Evolutionary conservation across 92 coral and sea anemone genomes (phyloP).

Genomic region (Anthopleura xanthogrammica): DNA sequence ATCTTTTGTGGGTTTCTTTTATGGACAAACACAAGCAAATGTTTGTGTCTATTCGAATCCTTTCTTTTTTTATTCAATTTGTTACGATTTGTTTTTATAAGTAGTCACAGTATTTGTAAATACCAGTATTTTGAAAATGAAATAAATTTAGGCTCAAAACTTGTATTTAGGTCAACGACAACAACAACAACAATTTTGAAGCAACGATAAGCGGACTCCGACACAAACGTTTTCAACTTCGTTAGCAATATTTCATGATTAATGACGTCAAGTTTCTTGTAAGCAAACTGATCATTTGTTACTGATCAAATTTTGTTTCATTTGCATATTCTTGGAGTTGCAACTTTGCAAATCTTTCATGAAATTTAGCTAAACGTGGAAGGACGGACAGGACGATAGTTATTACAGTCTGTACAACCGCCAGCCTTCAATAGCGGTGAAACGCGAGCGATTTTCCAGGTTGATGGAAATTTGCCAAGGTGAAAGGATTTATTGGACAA

Average conservation of each 20-base stretch:
- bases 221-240: no score
- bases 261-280: no score
- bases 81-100: neutral
- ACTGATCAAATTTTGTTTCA: neutral
- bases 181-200: no score
- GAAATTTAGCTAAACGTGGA: neutral
- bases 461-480: neutral
- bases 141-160: conserved; percentile 15
- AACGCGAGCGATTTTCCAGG: neutral
- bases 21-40: neutral
- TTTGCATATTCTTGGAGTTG: neutral
- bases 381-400: neutral
- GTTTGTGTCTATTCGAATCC: neutral
- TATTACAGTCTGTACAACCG: neutral
- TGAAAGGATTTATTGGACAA: neutral
- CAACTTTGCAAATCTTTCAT: neutral
- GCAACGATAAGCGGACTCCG: no score
- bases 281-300: no score
- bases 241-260: no score
- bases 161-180: no score
- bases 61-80: neutral
- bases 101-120: conserved; percentile 6
- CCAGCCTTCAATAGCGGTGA: neutral
- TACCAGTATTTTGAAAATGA: conserved; percentile 21
- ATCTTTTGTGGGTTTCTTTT: neutral